phyloP scores from a whole-genome alignment of 2,888 invertebrate genomes.

The Idaea biselata region DNA sequence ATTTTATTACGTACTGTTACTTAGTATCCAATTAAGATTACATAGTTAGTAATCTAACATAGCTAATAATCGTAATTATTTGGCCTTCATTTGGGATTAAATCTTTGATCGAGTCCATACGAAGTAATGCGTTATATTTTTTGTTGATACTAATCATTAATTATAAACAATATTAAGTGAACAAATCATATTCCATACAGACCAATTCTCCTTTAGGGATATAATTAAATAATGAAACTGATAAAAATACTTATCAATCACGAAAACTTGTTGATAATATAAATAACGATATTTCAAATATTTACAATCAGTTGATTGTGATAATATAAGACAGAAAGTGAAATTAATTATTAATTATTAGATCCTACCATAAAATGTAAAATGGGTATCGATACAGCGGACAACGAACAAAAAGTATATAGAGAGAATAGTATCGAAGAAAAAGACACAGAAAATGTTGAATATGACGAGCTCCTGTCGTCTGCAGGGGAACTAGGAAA shows the following conservation, averaged over 20 bases:
- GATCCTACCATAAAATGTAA: not conserved
- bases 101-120: too few relatives aligned
- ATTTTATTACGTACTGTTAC: too few relatives aligned
- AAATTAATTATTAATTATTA: not conserved
- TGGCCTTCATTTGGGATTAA: too few relatives aligned
- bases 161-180: too few relatives aligned
- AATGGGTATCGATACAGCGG: not conserved
- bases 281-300: not conserved
- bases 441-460: constrained; percentile 16
- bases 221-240: not conserved
- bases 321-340: not conserved
- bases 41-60: too few relatives aligned
- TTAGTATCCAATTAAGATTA: too few relatives aligned
- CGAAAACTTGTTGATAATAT: not conserved
- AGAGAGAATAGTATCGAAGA: constrained; percentile 6
- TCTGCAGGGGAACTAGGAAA: constrained; percentile 36
- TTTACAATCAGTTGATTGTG: not conserved
- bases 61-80: too few relatives aligned
- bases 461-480: constrained; percentile 33
- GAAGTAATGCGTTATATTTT: too few relatives aligned
- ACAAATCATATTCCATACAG: too few relatives aligned
- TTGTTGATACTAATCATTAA: too few relatives aligned
- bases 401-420: not conserved
- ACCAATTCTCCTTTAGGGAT: too few relatives aligned
- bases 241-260: not conserved